Percentiles rank a stretch among this genome's conserved stretches.
These are phyloP conservation scores for Siniperca chuatsi DNA, from an alignment of 2,113 vertebrate genomes.

Conservation along the genomic window DNA sequence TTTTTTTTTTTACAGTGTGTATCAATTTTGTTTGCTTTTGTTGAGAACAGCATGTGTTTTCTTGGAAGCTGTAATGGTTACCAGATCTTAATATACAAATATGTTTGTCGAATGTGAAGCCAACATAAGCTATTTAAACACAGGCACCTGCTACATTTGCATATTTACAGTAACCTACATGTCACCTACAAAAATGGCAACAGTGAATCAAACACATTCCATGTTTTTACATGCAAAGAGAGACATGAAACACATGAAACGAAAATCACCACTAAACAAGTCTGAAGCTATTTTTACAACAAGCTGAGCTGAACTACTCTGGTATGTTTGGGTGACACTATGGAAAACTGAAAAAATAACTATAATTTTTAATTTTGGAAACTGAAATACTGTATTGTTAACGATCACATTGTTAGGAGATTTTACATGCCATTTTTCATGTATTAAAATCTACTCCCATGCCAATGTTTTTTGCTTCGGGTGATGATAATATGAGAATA, in stretches of 20 bases:
- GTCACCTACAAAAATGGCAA: slow-evolving; percentile 70
- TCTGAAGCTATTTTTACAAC: slow-evolving; percentile 12
- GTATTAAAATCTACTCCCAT: neutral
- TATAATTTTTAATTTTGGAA: neutral
- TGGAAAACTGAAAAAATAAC: slow-evolving; percentile 4
- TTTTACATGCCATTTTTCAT: slow-evolving; percentile 27
- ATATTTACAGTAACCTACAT: slow-evolving; percentile 60
- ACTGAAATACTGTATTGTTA: slow-evolving; percentile 20
- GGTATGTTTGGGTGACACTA: slow-evolving; percentile 7
- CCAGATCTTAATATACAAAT: slow-evolving; percentile 18
- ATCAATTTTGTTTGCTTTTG: slow-evolving; percentile 25
- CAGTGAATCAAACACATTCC: slow-evolving; percentile 47
- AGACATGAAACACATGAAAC: slow-evolving; percentile 49
- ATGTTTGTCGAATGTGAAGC: slow-evolving; percentile 31
- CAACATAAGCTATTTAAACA: slow-evolving; percentile 48
- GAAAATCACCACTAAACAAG: slow-evolving; percentile 46
- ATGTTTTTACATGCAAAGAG: slow-evolving; percentile 70
- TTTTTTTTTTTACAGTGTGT: slow-evolving; percentile 4
- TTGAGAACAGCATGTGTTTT: slow-evolving; percentile 19
- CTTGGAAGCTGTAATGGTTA: slow-evolving; percentile 17
- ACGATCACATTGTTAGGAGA: slow-evolving; percentile 3
- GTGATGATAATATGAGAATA: neutral
- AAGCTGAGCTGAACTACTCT: slow-evolving; percentile 30
- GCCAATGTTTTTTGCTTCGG: neutral
- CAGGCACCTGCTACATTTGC: slow-evolving; percentile 47